These are phyloP conservation scores for Pollenia amentaria DNA, from an alignment of 2,888 invertebrate genomes.

Conservation along the genomic window DNA sequence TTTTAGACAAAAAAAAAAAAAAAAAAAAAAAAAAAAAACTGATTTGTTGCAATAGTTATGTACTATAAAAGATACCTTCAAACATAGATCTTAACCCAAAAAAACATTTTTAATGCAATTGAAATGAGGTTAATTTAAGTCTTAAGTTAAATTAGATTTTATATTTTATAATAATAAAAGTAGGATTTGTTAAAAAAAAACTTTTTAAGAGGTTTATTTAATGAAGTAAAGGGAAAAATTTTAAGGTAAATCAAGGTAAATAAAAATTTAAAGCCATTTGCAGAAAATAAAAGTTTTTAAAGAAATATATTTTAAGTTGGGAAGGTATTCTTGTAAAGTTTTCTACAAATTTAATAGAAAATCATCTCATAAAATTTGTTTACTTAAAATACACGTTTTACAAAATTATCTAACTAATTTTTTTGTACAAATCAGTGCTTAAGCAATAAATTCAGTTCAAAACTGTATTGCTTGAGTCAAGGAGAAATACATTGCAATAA, in stretches of 20 bases:
- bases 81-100: background rate
- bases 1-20: background rate
- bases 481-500: no score
- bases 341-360: no score
- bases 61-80: slow-evolving; percentile 6
- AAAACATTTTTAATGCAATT: background rate
- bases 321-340: no score
- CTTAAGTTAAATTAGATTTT: slow-evolving; percentile 22
- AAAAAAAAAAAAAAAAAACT: background rate
- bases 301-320: no score
- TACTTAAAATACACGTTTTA: no score
- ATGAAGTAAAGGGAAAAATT: background rate
- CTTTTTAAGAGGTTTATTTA: background rate
- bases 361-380: no score
- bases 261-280: no score
- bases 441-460: no score
- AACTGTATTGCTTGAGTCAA: no score
- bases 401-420: no score
- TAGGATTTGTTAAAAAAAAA: background rate
- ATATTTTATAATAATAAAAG: slow-evolving; percentile 1
- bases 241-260: background rate
- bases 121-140: slow-evolving; percentile 37
- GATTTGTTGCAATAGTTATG: background rate
- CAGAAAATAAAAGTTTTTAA: no score
- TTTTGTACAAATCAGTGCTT: no score